phyloP scores from a whole-genome alignment of 2,888 invertebrate species.

The Stomorhina lunata region DNA sequence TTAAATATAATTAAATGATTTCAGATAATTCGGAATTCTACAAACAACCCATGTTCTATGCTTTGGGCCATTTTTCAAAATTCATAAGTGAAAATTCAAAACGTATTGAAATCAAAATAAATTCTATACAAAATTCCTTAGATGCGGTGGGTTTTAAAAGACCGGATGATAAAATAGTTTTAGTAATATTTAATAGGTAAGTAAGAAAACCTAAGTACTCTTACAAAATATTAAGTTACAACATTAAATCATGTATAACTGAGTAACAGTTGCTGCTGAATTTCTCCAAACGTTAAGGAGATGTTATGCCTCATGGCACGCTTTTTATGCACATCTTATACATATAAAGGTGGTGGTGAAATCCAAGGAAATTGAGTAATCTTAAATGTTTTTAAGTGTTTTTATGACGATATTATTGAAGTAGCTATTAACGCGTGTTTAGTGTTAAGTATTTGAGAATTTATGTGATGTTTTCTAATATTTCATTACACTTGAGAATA shows the following conservation, averaged over 20 bases:
- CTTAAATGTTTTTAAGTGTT: constrained; percentile 39
- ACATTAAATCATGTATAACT: not conserved
- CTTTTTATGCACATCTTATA: constrained; percentile 26
- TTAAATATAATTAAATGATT: constrained; percentile 11
- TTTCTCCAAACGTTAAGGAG: no score
- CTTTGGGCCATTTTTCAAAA: constrained; percentile 89
- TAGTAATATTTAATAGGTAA: constrained; percentile 83
- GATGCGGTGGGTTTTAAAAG: constrained; percentile 81
- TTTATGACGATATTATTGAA: constrained; percentile 36
- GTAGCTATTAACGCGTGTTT: constrained; percentile 46
- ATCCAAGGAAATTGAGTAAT: not conserved
- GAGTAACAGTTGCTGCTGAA: not conserved
- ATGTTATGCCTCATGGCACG: constrained; percentile 37
- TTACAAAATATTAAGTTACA: not conserved
- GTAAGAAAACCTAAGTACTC: constrained; percentile 69
- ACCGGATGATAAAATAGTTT: constrained; percentile 81
- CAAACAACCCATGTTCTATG: constrained; percentile 94
- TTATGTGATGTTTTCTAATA: constrained; percentile 25
- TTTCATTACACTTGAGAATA: constrained; percentile 42
- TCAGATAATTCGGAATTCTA: constrained; percentile 85
- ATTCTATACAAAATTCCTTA: constrained; percentile 71
- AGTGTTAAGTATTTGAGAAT: constrained; percentile 51
- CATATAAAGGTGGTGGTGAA: not conserved
- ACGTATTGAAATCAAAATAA: constrained; percentile 74
- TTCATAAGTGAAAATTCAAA: constrained; percentile 84